Percentiles rank a stretch among this genome's conserved stretches.
phyloP scores from a whole-genome alignment of 1,140 invertebrate genomes.

The Bombus pascuorum region DNA sequence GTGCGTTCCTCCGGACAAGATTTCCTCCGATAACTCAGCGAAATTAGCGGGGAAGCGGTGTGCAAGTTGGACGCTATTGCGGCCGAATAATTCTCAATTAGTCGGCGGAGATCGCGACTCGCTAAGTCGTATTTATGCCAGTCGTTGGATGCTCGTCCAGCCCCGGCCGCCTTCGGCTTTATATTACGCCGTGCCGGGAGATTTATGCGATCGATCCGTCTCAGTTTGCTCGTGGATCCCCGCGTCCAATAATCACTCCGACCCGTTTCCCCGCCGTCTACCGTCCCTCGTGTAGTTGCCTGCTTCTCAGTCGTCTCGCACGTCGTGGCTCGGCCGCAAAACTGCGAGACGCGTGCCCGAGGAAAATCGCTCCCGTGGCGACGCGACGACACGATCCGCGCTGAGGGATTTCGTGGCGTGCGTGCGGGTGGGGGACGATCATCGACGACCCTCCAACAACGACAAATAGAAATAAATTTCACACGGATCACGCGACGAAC shows the following conservation, averaged over 20 bases:
- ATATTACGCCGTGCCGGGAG: slow-evolving; percentile 72
- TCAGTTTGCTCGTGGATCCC: slow-evolving; percentile 72
- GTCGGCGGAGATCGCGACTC: slow-evolving; percentile 65
- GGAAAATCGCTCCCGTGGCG: slow-evolving; percentile 58
- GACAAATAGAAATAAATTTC: slow-evolving; percentile 73
- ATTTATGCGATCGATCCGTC: slow-evolving; percentile 76
- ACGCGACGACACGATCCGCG: not conserved
- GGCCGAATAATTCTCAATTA: slow-evolving; percentile 78
- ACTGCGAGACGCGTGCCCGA: slow-evolving; percentile 38
- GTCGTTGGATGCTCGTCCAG: slow-evolving; percentile 38
- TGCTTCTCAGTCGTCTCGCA: not conserved
- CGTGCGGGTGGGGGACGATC: not conserved
- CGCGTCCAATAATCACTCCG: slow-evolving; percentile 50
- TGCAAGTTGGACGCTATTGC: slow-evolving; percentile 61
- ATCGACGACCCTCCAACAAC: slow-evolving; percentile 66
- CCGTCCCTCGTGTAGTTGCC: not conserved
- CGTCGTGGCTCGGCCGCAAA: not conserved
- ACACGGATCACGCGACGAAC: slow-evolving; percentile 56
- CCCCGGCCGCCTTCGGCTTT: slow-evolving; percentile 61
- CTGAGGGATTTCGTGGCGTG: slow-evolving; percentile 41
- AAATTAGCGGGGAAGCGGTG: slow-evolving; percentile 55
- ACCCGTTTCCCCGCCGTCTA: not conserved
- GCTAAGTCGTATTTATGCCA: slow-evolving; percentile 78
- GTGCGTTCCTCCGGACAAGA: slow-evolving; percentile 54
- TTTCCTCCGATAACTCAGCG: slow-evolving; percentile 59